Evolutionary conservation across 2,113 vertebrate species (phyloP).

Genomic region (Neotoma lepida): DNA sequence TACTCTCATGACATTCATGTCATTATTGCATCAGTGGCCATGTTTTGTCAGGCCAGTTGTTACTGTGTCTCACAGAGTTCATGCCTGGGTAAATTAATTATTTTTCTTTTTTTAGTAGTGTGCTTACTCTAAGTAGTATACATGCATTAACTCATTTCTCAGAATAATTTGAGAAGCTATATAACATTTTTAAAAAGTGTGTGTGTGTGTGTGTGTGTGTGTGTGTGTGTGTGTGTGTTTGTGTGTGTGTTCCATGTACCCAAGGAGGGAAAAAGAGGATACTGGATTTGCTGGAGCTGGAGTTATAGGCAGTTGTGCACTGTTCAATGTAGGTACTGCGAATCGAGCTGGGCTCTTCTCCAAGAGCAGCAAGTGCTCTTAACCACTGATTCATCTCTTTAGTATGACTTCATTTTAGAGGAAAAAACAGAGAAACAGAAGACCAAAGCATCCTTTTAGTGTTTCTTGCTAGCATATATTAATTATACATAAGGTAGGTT

Average conservation of each 20-base stretch:
- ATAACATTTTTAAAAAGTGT: neutral
- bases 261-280: too few relatives aligned
- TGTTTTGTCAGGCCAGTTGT: neutral
- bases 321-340: too few relatives aligned
- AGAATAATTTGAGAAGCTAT: neutral
- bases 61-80: neutral
- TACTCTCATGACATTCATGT: neutral
- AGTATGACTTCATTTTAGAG: neutral
- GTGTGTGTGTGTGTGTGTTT: neutral
- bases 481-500: neutral
- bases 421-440: neutral
- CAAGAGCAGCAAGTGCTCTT: neutral
- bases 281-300: neutral
- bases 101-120: neutral
- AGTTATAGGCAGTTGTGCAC: neutral
- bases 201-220: too few relatives aligned
- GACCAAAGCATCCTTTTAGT: neutral
- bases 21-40: neutral
- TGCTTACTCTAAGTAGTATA: neutral
- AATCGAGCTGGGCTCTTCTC: neutral
- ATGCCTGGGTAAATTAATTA: neutral
- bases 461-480: neutral
- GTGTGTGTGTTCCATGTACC: neutral
- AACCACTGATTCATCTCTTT: neutral
- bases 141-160: neutral